Evolutionary conservation across 2,888 invertebrate species (phyloP), one percentile per base, ranked within the genome.

Genomic region (Gymnoscelis rufifasciata): DNA sequence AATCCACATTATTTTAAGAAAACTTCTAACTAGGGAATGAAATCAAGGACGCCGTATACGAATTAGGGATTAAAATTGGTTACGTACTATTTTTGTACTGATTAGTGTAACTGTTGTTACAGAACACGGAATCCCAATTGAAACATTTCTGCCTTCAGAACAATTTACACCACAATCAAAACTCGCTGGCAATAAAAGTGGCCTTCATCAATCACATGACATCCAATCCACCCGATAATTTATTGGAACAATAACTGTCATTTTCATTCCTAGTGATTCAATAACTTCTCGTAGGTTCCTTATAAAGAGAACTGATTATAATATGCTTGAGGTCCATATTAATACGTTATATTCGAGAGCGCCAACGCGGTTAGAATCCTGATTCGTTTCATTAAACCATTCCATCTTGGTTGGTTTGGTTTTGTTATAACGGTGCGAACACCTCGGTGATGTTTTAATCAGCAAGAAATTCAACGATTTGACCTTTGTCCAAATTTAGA

Each of bases 261-360:
- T 41, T 47, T 50, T 10, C 35, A 33, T 47, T 38, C 28, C 40
- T 43, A 47, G 38, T 42, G 11, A 44, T 37, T 56, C 52, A 47
- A 42, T 11, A 33, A 24, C 24, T 48, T 54, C 38, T 50, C 39
- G 48, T 35, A 39, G 47, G 50, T 50, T 54, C 57, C 57, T 52
- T 49, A 55, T 56, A 52, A 52, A 58, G 54, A 47, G 49, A 52
- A 55, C 52, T 52, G 57, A 60, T 66, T 59, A 57, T 47, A 61
- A 62, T 69, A 57, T 60, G 61, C 59, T 59, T 51, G 50, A 53
- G 57, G 47, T 47, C 50, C 54, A 62, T 62, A 56, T 54, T 52
- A 51, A 57, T 55, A 47, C 41, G 40, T 19, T 19, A 44, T 49
- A 53, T 64, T 59, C 53, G 54, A 56, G 58, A 59, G 56, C 52